phyloP scores from a whole-genome alignment of 1,140 invertebrate species.

The Cyclargus thomasi region DNA sequence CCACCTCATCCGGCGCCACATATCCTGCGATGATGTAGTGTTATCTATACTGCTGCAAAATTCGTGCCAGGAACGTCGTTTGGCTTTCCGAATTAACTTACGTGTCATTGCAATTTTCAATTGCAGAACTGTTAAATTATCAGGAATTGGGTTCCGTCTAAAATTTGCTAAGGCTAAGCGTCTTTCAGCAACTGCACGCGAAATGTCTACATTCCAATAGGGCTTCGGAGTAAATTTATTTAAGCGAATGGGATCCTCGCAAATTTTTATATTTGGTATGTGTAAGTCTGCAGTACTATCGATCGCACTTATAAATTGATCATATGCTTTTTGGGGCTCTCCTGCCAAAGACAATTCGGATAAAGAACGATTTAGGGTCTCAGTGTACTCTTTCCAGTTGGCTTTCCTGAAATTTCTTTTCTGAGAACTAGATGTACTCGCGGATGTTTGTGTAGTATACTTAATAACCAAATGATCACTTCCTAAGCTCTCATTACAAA shows the following conservation, averaged over 20 bases:
- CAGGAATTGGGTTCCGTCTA: too few relatives aligned
- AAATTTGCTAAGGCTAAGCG: too few relatives aligned
- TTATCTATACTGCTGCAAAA: too few relatives aligned
- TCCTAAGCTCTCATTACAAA: constrained; percentile 8
- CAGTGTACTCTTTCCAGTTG: background rate
- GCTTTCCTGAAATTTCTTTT: constrained; percentile 18
- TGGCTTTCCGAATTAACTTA: too few relatives aligned
- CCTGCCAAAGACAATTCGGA: background rate
- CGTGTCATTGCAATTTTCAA: too few relatives aligned
- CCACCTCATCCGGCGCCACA: too few relatives aligned
- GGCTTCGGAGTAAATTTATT: too few relatives aligned
- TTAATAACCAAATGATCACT: constrained; percentile 13
- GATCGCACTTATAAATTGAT: constrained; percentile 6
- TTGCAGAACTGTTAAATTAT: too few relatives aligned
- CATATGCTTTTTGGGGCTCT: background rate
- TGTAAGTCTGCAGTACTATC: background rate
- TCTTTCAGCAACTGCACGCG: too few relatives aligned
- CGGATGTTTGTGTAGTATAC: background rate
- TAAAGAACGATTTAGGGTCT: background rate
- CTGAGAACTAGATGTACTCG: background rate
- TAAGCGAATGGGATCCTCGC: background rate
- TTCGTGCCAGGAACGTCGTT: too few relatives aligned
- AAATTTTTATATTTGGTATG: constrained; percentile 8
- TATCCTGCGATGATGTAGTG: too few relatives aligned
- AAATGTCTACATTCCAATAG: too few relatives aligned